phyloP scores from a whole-genome alignment of 2,113 vertebrate genomes.

The Macrotus californicus region DNA sequence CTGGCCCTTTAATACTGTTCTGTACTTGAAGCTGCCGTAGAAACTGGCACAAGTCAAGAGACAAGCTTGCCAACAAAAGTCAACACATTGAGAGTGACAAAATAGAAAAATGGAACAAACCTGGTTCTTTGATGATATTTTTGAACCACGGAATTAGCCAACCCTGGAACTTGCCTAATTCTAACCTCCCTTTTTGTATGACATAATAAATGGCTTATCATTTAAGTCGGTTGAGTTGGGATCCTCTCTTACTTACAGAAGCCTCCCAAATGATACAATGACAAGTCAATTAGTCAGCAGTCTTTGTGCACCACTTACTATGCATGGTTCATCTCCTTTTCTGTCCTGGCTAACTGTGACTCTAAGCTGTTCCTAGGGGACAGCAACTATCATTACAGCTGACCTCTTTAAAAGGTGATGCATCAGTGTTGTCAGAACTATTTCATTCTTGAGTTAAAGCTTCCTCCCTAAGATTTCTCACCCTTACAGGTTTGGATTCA shows the following conservation, averaged over 20 bases:
- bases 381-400: background rate
- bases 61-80: background rate
- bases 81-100: background rate
- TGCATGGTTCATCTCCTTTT: background rate
- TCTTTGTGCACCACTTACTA: background rate
- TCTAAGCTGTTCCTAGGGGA: background rate
- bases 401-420: background rate
- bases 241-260: slow-evolving; percentile 7
- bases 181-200: background rate
- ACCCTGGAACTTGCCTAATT: background rate
- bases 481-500: background rate
- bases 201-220: background rate
- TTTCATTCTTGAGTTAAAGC: background rate
- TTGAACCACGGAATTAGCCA: background rate
- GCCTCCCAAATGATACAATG: background rate
- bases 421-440: background rate
- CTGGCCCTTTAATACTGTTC: background rate
- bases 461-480: slow-evolving; percentile 19
- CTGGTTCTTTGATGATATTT: background rate
- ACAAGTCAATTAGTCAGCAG: background rate
- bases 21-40: background rate
- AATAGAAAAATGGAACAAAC: background rate
- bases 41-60: background rate
- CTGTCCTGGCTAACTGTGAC: background rate
- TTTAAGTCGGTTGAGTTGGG: background rate